Conservation (phyloP, 2,888 invertebrate species). For the Xanthostigma xanthostigma region DNA sequence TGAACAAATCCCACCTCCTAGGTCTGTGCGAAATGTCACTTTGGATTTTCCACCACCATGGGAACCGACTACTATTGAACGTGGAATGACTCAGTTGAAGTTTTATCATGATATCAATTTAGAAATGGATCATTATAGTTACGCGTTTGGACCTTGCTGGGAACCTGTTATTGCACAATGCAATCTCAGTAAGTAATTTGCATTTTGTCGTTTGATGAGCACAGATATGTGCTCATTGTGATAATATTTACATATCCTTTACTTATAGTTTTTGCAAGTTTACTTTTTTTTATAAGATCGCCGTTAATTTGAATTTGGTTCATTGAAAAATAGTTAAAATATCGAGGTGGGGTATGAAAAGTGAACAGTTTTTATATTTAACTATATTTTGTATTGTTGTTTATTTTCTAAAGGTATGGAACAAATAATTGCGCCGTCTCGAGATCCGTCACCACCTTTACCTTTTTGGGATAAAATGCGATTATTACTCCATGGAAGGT, state of each 20-base stretch:
- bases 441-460: constrained; percentile 84
- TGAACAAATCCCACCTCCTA: constrained; percentile 62
- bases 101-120: constrained; percentile 97
- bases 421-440: constrained; percentile 70
- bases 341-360: too few species aligned
- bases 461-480: constrained; percentile 98
- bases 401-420: constrained; percentile 50
- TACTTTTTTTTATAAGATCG: constrained; percentile 9
- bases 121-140: constrained; percentile 75
- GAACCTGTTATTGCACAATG: constrained; percentile 90
- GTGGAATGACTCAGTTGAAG: constrained; percentile 88
- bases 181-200: constrained; percentile 45
- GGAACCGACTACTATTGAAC: constrained; percentile 63
- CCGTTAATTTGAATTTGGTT: too few species aligned
- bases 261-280: too few species aligned
- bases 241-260: too few species aligned
- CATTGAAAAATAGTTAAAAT: too few species aligned
- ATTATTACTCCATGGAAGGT: constrained; percentile 77
- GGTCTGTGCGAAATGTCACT: constrained; percentile 59
- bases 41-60: constrained; percentile 78
- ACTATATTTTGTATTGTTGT: too few species aligned
- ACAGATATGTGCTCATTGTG: too few species aligned
- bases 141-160: constrained; percentile 99
- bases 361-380: too few species aligned
- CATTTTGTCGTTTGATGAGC: neutral